Conservation (phyloP, 1,140 invertebrate species). For the Eciton burchellii region DNA sequence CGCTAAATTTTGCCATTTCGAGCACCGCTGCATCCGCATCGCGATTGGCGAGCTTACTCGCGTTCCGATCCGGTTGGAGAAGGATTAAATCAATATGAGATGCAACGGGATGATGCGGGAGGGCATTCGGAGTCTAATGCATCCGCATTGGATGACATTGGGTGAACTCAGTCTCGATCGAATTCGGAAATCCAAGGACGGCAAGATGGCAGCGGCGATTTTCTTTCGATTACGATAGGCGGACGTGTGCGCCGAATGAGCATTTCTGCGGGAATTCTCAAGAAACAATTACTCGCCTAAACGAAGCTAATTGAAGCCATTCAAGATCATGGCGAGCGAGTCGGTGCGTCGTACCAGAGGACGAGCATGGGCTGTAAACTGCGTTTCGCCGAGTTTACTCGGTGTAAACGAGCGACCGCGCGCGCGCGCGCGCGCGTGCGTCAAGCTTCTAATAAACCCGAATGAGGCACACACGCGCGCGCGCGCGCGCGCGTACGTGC, state of each 20-base stretch:
- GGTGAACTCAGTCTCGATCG: background rate
- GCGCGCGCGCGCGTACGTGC: constrained; percentile 37
- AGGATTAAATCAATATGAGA: no score
- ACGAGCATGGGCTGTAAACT: constrained; percentile 56
- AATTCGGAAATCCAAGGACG: background rate
- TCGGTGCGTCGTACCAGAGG: constrained; percentile 58
- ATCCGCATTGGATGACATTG: no score
- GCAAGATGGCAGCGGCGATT: constrained; percentile 13
- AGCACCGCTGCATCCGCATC: no score
- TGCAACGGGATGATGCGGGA: no score
- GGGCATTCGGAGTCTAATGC: no score
- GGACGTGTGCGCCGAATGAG: constrained; percentile 58
- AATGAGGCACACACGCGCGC: constrained; percentile 59
- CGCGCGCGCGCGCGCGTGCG: constrained; percentile 1
- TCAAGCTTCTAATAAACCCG: constrained; percentile 62
- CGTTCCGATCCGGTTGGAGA: no score
- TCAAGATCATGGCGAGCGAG: constrained; percentile 82
- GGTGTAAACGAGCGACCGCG: constrained; percentile 68
- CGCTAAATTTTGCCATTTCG: background rate
- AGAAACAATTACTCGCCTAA: constrained; percentile 83
- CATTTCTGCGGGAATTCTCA: constrained; percentile 77
- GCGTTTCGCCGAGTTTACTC: constrained; percentile 67
- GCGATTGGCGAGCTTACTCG: no score
- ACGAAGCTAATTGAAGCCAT: constrained; percentile 84
- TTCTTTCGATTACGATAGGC: constrained; percentile 37